Evolutionary conservation across 53 echinoderm and acorn worm species (phyloP).

Genomic region (Astropecten irregularis): DNA sequence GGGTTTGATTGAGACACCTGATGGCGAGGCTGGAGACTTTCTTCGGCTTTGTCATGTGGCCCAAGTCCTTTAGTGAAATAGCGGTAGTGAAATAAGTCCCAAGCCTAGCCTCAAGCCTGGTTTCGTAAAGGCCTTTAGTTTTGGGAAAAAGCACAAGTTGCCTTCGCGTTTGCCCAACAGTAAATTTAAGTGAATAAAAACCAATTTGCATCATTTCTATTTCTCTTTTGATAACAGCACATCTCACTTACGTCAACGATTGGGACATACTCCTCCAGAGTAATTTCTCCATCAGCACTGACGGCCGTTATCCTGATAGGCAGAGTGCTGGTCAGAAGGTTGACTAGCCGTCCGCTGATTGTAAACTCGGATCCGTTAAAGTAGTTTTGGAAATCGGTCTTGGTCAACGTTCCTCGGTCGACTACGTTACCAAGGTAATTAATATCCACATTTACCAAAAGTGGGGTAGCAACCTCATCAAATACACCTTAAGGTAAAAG

Average conservation of each 20-base stretch:
- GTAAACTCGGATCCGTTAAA: slow-evolving; percentile 94
- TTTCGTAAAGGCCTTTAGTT: too few species aligned
- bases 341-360: slow-evolving; percentile 74
- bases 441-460: slow-evolving; percentile 78
- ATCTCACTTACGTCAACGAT: slow-evolving; percentile 61
- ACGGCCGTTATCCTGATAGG: slow-evolving; percentile 73
- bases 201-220: too few species aligned
- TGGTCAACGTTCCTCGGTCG: slow-evolving; percentile 63
- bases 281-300: slow-evolving; percentile 64
- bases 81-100: too few species aligned
- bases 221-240: not conserved
- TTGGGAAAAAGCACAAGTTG: not conserved
- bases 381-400: slow-evolving; percentile 78
- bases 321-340: slow-evolving; percentile 42
- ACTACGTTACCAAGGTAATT: slow-evolving; percentile 82
- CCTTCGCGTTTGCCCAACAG: too few species aligned
- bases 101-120: too few species aligned
- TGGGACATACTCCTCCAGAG: slow-evolving; percentile 69
- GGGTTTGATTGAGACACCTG: too few species aligned
- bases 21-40: too few species aligned
- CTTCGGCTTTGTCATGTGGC: too few species aligned
- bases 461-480: slow-evolving; percentile 92
- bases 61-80: too few species aligned
- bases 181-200: too few species aligned
- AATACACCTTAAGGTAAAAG: slow-evolving; percentile 66